Conservation (phyloP, 2,888 invertebrate genomes). For the Ectemnius cavifrons region DNA sequence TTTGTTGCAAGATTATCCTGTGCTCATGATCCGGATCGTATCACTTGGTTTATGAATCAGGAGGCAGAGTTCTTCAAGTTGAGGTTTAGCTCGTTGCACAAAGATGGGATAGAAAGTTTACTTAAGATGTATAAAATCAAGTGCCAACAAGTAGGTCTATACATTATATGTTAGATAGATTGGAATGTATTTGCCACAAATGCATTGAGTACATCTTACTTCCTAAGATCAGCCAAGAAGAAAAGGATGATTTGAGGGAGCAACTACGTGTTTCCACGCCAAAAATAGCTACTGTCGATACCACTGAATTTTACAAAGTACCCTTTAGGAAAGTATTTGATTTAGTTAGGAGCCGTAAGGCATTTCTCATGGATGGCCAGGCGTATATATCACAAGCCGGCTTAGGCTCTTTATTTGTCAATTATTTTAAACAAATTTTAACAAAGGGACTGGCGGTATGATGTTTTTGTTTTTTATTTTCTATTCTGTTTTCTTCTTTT, state of each 20-base stretch:
- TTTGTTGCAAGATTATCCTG: constrained; percentile 95
- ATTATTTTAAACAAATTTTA: constrained; percentile 86
- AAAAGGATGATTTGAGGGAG: constrained; percentile 82
- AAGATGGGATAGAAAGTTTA: constrained; percentile 83
- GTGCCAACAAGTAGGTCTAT: constrained; percentile 79
- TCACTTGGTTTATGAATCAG: constrained; percentile 92
- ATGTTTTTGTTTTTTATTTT: constrained; percentile 5
- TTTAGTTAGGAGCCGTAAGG: constrained; percentile 87
- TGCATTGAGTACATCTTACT: neutral
- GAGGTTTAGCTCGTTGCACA: constrained; percentile 84
- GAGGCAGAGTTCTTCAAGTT: constrained; percentile 94
- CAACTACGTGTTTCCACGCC: constrained; percentile 75
- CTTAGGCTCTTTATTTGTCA: constrained; percentile 89
- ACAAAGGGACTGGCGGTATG: constrained; percentile 84
- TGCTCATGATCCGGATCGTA: constrained; percentile 90
- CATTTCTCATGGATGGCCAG: constrained; percentile 88
- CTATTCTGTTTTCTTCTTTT: constrained; percentile 32
- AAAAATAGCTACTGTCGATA: constrained; percentile 81
- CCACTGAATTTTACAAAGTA: constrained; percentile 88
- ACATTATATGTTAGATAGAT: neutral
- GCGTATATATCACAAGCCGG: constrained; percentile 94
- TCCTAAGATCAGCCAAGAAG: constrained; percentile 74
- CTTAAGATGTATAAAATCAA: constrained; percentile 84
- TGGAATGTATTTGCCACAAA: constrained; percentile 9
- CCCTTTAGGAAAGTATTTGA: constrained; percentile 92